Conservation (phyloP, 1,140 invertebrate genomes). For the Drosophila triauraria region DNA sequence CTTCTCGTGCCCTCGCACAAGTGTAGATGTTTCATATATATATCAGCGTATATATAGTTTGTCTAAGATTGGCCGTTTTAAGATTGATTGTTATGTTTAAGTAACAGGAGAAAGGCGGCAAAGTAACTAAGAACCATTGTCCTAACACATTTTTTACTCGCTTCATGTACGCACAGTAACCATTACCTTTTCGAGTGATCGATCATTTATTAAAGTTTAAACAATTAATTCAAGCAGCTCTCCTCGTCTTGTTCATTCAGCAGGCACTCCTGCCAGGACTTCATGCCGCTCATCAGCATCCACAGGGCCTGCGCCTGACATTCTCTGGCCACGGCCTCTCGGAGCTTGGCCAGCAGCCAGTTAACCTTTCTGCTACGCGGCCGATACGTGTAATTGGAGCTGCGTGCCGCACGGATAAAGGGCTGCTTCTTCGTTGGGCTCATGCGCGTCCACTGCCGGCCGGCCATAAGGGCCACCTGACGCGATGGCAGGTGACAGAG, state of each 20-base stretch:
- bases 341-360: constrained; percentile 19
- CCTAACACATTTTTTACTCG: constrained; percentile 46
- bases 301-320: not conserved
- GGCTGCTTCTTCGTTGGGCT: not conserved
- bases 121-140: constrained; percentile 36
- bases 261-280: constrained; percentile 28
- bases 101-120: constrained; percentile 25
- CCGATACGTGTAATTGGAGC: constrained; percentile 12
- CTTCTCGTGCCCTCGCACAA: constrained; percentile 42
- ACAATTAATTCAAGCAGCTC: not conserved
- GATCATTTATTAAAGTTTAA: constrained; percentile 43
- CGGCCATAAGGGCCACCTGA: constrained; percentile 14
- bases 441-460: constrained; percentile 39
- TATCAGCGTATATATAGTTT: constrained; percentile 19
- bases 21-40: constrained; percentile 17
- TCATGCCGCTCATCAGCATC: constrained; percentile 5
- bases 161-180: constrained; percentile 48
- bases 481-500: constrained; percentile 1
- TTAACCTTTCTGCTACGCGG: constrained; percentile 17
- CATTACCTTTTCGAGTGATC: constrained; percentile 21
- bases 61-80: constrained; percentile 12
- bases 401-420: constrained; percentile 14
- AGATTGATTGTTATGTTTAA: constrained; percentile 45
- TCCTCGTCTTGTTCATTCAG: not conserved
- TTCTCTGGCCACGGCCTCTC: not conserved